Conservation (phyloP, 2,797 vertebrate species). For the Hephaestus fuliginosus region DNA sequence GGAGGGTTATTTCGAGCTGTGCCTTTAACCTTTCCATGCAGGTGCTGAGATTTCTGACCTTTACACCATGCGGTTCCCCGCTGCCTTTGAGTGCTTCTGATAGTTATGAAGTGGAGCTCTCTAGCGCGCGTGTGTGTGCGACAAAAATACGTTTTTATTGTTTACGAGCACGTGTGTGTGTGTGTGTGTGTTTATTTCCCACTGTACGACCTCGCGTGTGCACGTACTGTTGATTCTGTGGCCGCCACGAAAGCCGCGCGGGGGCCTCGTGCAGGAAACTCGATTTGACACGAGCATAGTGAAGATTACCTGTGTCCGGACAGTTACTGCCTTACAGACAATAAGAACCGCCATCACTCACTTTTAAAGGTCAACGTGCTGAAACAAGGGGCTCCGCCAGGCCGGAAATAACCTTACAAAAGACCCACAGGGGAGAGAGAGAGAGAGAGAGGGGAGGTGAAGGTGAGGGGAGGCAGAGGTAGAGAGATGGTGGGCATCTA, state of each 20-base stretch:
- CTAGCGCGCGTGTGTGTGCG: slow-evolving; percentile 30
- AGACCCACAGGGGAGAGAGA: slow-evolving; percentile 70
- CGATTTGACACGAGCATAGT: slow-evolving; percentile 76
- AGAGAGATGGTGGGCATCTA: slow-evolving; percentile 43
- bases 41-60: slow-evolving; percentile 81
- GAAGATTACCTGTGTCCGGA: slow-evolving; percentile 82
- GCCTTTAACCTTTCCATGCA: slow-evolving; percentile 81
- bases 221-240: slow-evolving; percentile 35
- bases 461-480: slow-evolving; percentile 31
- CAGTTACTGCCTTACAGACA: slow-evolving; percentile 84
- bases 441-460: slow-evolving; percentile 24
- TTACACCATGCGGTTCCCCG: slow-evolving; percentile 65
- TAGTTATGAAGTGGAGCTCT: slow-evolving; percentile 74
- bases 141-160: slow-evolving; percentile 56
- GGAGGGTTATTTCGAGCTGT: slow-evolving; percentile 72
- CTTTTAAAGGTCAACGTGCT: slow-evolving; percentile 82
- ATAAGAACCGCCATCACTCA: slow-evolving; percentile 80
- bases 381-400: slow-evolving; percentile 76
- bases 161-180: slow-evolving; percentile 48
- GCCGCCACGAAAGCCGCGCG: slow-evolving; percentile 32
- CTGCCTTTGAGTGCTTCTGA: slow-evolving; percentile 78
- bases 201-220: slow-evolving; percentile 22
- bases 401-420: slow-evolving; percentile 82
- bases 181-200: slow-evolving; percentile 28
- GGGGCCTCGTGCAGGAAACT: slow-evolving; percentile 69